These are phyloP conservation scores for Leptinotarsa peninsularis DNA, from an alignment of 2,888 invertebrate genomes.

Conservation along the genomic window DNA sequence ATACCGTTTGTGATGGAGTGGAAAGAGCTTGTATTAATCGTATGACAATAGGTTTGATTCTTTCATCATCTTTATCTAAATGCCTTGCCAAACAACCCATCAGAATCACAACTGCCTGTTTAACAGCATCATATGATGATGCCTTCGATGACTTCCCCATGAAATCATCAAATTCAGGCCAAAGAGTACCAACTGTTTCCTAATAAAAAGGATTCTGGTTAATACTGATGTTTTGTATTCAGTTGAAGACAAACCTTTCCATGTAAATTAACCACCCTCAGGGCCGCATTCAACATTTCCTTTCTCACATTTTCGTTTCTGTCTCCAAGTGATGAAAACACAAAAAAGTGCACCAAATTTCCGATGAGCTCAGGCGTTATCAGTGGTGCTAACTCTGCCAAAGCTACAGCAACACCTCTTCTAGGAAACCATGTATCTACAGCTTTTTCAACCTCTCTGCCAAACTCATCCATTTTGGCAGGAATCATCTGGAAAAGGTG, in stretches of 20 bases:
- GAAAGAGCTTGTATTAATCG: conserved; percentile 90
- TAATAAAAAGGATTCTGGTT: conserved; percentile 51
- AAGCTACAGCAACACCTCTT: conserved; percentile 87
- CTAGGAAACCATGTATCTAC: conserved; percentile 93
- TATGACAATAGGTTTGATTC: conserved; percentile 94
- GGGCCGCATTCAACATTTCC: conserved; percentile 94
- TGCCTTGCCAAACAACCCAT: conserved; percentile 98
- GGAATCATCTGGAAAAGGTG: conserved; percentile 75
- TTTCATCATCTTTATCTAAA: conserved; percentile 88
- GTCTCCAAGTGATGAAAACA: conserved; percentile 88
- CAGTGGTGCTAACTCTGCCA: conserved; percentile 83
- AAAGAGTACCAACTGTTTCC: conserved; percentile 78
- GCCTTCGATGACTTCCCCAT: conserved; percentile 93
- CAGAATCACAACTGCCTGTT: conserved; percentile 95
- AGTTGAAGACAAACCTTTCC: conserved; percentile 77
- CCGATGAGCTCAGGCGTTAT: conserved; percentile 77
- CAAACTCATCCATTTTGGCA: conserved; percentile 90
- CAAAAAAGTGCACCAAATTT: conserved; percentile 83
- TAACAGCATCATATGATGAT: conserved; percentile 89
- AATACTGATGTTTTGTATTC: neutral
- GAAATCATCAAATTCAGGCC: conserved; percentile 94
- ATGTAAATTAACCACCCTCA: conserved; percentile 90
- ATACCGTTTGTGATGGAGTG: conserved; percentile 93
- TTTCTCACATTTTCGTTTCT: conserved; percentile 83
- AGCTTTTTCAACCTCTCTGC: conserved; percentile 85